Base-by-base conservation (phyloP, 1,140 invertebrate genomes). In the Ceratitis capitata region DNA sequence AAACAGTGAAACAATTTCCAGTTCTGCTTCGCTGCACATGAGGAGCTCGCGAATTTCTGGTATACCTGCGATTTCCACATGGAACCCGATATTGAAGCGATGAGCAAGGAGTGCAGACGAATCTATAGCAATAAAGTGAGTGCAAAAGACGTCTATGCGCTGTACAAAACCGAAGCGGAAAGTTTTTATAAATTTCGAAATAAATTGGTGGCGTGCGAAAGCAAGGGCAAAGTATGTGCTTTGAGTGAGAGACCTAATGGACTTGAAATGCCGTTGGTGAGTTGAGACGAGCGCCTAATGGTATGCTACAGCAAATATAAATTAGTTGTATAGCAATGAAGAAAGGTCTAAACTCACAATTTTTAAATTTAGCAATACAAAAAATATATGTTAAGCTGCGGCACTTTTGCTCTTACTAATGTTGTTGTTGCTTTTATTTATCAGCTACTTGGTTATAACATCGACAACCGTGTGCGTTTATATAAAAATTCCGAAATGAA, bases 51-150 rank as follows among this genome's bases (percentile, higher is more conserved):
- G 4, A 78, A 78, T 45, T 78, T 45, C 23, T 78, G 69, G 69
- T 78, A 45, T 14, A 78, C 69, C 26, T 78, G 39, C 3, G 69
- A 78, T 23, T 78, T 78, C n/a, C 64, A 69, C 32, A 69, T 69
- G 32, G 69, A 23, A 78, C 6, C 69, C 1, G 39, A 78, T 45
- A 2, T 26, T 29, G 32, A 69, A 39, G 64, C 14, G 16, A 42
- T 69, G 64, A 69, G 64, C 39, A n/a, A 69, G 3, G 69, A 78
- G 14, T 39, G 69, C 39, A 7, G 39, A 3, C 4, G 23, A 45
- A 42, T 64, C 14, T 64, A 64, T 64, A 32, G 58, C 26, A 19
- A 64, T 23, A 64, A 64, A 64, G 58, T 26, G 9, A 12, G 1
- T 12, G 4, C 26, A 10, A 32, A 12, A 3, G 58, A 64, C 32